Base-by-base conservation (phyloP, 1,140 invertebrate genomes). In the Trinorchestia longiramus region DNA sequence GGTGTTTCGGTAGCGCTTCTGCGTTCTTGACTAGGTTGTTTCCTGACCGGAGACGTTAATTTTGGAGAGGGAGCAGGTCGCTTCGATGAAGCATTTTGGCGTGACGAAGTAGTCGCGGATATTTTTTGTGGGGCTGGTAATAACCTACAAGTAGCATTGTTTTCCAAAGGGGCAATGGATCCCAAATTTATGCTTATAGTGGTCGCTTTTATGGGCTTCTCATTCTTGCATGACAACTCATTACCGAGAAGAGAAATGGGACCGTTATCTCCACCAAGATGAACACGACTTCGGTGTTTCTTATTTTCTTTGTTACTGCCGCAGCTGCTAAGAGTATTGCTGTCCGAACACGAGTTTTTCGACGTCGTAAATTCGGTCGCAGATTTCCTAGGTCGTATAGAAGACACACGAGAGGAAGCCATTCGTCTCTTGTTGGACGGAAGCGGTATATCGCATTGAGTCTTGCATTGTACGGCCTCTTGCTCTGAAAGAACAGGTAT, bases 231-330 rank as follows among this genome's bases (percentile, higher is more conserved):
- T 15, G 62, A 87, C 36, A 91, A 45, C 41, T 94, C 43, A 94
- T 94, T 45, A 40, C 43, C 8, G 1, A 94, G 40, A 45, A 45
- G 44, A 45, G 92, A 47, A 94, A 44, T n/a, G 0, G 92, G 40
- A 44, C 19, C 15, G 44, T 47, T 45, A 94, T 94, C 92, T 44
- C 92, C 92, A 45, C 92, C 92, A 94, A 94, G 43, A 94, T 94
- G 92, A 94, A 94, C 92, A 43, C 92, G 92, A 47, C 87, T 87
- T 42, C 87, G n/a, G 28, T 96, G 77, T 91, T 96, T 96, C 28
- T 96, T 96, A 44, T 96, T 96, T 41, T 96, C 95, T 90, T 96
- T 96, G 41, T 96, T 96, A 53, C 95, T 96, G 53, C 43, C 95
- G 43, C 43, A 47, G 92, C 92, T 94, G 92, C 92, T 94, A 6